Evolutionary conservation across 92 coral and sea anemone genomes (phyloP), one percentile per base, ranked within the genome.

Genomic region (Nematostella vectensis): DNA sequence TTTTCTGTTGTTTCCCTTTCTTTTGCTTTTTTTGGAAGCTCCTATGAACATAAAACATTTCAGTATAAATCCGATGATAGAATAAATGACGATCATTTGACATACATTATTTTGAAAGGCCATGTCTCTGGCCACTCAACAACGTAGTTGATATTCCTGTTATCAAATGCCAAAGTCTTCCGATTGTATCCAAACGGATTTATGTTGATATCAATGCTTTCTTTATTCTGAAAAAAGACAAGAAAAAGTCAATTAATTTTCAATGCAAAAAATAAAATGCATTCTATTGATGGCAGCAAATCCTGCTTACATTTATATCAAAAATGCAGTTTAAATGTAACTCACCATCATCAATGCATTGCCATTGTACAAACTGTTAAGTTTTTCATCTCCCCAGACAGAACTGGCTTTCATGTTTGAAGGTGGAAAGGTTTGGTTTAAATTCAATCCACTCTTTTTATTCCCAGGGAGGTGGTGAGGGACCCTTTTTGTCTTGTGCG

Each of bases 101-200:
- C 94, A 54, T 52, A 85, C 94, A 69, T 75, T 50, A 85, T 85
- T 48, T 85, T 85, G 45, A 85, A 60, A 13, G 94, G 94, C 94
- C 94, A 85, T 0, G 94, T 85, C 55, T 79, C 87, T 17, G 94
- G 94, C 94, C 94, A 85, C 37, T 85, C 94, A 54, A 85, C 94
- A 0, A 85, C 88, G 54, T 85, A 85, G 49, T 80, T 75, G 6
- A 82, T 45, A 22, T 68, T 76, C 16, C 83, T 75, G 28, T 73
- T 72, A 59, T 82, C 77, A 58, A 70, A 79, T 18, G 94, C 94
- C 29, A 79, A 54, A 42, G 80, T 79, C 50, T 73, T 72, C 48
- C 94, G 49, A 55, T 61, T 85, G 75, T 85, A 85, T 10, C 94
- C 95, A 62, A 85, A 85, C 26, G 95, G 95, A 31, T 85, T 85